Base-by-base conservation (phyloP, 2,888 invertebrate species). In the Meta bourneti region DNA sequence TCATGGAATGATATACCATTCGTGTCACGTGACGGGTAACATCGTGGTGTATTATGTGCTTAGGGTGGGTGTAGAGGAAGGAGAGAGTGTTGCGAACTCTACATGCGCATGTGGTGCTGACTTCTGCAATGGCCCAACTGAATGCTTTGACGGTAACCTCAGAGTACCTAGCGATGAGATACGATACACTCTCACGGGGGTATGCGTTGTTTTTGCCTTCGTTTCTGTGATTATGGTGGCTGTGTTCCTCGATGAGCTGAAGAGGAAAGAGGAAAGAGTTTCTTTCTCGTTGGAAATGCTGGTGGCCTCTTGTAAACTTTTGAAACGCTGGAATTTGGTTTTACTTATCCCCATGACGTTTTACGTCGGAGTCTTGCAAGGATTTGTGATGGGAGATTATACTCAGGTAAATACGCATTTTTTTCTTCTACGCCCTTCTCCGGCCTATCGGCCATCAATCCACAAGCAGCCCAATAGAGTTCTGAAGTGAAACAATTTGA, bases 1-100 rank as follows among this genome's bases (percentile, higher is more conserved):
- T 96, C 99, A 99, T 97, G 99, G 99, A 96, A 96, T 99, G 94
- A 98, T 98, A 93, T 99, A 99, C 97, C 99, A 99, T 95, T 97
- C 98, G 16, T 98, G 98, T 94, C 98, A 98, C 95, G 96, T 99
- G 79, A 98, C 98, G 97, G 99, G 99, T 94, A 99, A 99, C 95
- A 96, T 99, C 93, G 97, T 98, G 94, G 98, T 98, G n/a, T 98
- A 98, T 7, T 92, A 93, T n/a, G 94, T 95, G 7, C 93, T 95
- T 7, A 7, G 70, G 13, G 69, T n/a, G 8, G 61, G 48, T 11
- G 61, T 11, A 8, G 9, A 6, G n/a, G 13, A 19, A 0, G 19
- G 61, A 6, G 19, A 13, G 6, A 49, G 19, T 7, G 7, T 1
- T 0, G 1, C 61, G 8, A 78, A 71, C 20, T 20, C 70, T 0